Conservation (phyloP, 2,888 invertebrate genomes). For the Zootermopsis nevadensis region DNA sequence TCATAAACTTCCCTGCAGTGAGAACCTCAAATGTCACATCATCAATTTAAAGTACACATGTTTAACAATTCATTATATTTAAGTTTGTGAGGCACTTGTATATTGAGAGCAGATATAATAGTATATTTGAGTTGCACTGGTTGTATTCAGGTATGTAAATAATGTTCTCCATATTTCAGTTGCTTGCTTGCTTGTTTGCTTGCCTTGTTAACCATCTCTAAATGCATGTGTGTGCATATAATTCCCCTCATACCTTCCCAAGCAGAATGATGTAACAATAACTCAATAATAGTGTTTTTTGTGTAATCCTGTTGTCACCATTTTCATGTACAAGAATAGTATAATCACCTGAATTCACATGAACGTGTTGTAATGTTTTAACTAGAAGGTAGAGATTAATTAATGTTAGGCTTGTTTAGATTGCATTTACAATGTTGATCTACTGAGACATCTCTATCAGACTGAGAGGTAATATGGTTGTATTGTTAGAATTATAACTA, state of each 20-base stretch:
- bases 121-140: constrained; percentile 13
- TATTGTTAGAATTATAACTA: too few relatives aligned
- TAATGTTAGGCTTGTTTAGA: neutral
- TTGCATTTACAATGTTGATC: constrained; percentile 1
- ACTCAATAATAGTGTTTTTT: neutral
- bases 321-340: neutral
- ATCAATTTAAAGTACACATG: too few relatives aligned
- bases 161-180: neutral
- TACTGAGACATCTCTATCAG: neutral
- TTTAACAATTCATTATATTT: too few relatives aligned
- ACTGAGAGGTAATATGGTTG: too few relatives aligned
- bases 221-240: neutral
- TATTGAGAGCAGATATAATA: too few relatives aligned
- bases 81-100: too few relatives aligned
- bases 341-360: neutral
- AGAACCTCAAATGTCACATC: too few relatives aligned
- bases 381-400: neutral
- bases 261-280: neutral
- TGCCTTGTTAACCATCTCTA: neutral
- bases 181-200: neutral
- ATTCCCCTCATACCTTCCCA: neutral
- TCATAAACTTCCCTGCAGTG: too few relatives aligned
- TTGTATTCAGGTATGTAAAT: neutral
- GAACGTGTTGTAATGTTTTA: neutral
- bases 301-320: neutral